These are phyloP conservation scores for Trematomus loennbergii DNA, from an alignment of 2,113 vertebrate species.

Conservation along the genomic window DNA sequence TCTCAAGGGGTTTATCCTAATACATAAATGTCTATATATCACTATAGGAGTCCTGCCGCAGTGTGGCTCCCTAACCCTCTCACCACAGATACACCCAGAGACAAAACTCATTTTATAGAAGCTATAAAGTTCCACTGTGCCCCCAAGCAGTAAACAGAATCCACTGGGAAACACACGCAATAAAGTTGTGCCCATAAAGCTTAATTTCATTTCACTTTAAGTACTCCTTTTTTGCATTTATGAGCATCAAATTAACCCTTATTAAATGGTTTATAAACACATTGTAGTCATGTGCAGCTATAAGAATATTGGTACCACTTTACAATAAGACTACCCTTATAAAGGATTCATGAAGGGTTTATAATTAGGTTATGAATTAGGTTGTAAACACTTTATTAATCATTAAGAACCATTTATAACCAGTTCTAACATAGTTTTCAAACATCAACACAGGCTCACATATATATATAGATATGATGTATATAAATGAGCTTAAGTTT, in stretches of 20 bases:
- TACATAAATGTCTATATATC: neutral
- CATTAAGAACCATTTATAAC: too few species aligned
- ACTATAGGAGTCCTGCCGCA: neutral
- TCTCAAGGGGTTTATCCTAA: too few species aligned
- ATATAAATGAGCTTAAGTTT: too few species aligned
- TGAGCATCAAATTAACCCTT: neutral
- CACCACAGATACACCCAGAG: neutral
- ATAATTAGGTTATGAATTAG: too few species aligned
- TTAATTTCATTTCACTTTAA: too few species aligned
- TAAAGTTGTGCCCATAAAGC: neutral
- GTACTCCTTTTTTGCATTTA: neutral
- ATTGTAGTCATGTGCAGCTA: neutral
- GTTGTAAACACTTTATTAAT: too few species aligned
- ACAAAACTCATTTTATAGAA: neutral
- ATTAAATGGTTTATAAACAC: neutral
- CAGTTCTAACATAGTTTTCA: too few species aligned
- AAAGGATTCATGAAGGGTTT: too few species aligned
- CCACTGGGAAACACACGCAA: neutral
- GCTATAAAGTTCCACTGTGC: constrained; percentile 9
- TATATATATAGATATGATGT: too few species aligned
- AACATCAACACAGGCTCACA: too few species aligned
- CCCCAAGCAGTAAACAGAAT: neutral
- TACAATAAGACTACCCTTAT: too few species aligned
- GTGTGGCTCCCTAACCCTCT: neutral
- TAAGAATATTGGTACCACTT: neutral